These are phyloP conservation scores for Triplophysa rosa DNA, from an alignment of 2,113 vertebrate genomes.

Conservation along the genomic window DNA sequence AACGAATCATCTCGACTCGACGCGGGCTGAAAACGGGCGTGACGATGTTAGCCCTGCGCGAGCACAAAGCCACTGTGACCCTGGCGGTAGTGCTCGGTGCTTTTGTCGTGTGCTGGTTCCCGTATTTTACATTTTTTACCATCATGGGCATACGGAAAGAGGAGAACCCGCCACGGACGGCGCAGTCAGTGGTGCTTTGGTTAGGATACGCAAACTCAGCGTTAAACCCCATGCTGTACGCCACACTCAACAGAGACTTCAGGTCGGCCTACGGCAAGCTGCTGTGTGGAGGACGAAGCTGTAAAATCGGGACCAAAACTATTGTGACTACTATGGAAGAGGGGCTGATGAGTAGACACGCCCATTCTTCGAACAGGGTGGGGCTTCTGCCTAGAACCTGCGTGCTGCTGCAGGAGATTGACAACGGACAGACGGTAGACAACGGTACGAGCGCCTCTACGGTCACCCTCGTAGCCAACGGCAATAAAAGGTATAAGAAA, in stretches of 20 bases:
- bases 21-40: conserved; percentile 62
- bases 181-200: conserved; percentile 76
- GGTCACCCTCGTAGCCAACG: conserved; percentile 57
- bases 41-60: conserved; percentile 69
- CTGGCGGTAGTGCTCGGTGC: conserved; percentile 82
- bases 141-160: conserved; percentile 76
- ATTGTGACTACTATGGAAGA: conserved; percentile 50
- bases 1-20: conserved; percentile 77
- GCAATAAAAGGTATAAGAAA: conserved; percentile 55
- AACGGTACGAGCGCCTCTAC: conserved; percentile 56
- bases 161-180: conserved; percentile 61
- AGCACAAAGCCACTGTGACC: conserved; percentile 80
- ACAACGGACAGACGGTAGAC: conserved; percentile 35
- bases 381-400: conserved; percentile 56
- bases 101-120: conserved; percentile 88
- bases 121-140: conserved; percentile 85
- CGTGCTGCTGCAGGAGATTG: conserved; percentile 63
- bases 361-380: conserved; percentile 55
- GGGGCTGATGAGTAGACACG: conserved; percentile 62
- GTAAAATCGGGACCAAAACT: conserved; percentile 43
- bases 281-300: conserved; percentile 68
- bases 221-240: conserved; percentile 90
- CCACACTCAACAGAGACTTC: conserved; percentile 89
- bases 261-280: conserved; percentile 79
- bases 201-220: conserved; percentile 93